These are phyloP conservation scores for Phortica okadai DNA, from an alignment of 2,888 invertebrate species.

Conservation along the genomic window DNA sequence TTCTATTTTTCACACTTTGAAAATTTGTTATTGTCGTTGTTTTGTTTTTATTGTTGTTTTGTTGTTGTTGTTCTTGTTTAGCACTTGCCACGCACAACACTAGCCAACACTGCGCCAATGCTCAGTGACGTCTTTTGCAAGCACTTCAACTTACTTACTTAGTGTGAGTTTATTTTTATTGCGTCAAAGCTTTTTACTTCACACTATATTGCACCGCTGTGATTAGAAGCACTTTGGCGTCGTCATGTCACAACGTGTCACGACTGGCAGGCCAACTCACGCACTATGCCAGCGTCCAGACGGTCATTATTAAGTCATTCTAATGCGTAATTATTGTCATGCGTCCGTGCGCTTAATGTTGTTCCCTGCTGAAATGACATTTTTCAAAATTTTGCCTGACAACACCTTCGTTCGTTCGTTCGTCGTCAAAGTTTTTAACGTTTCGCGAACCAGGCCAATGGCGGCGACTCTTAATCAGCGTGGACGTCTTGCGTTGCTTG, in stretches of 20 bases:
- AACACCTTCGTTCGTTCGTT: no score
- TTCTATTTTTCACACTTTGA: conserved; percentile 65
- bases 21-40: conserved; percentile 64
- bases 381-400: conserved; percentile 63
- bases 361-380: conserved; percentile 50
- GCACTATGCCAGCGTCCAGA: conserved; percentile 40
- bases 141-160: not conserved
- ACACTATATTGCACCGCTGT: conserved; percentile 67
- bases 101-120: not conserved
- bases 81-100: not conserved
- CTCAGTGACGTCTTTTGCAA: not conserved
- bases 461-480: no score
- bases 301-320: conserved; percentile 58
- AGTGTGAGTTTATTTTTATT: conserved; percentile 8
- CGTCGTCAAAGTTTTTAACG: not conserved
- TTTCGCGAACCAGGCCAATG: no score
- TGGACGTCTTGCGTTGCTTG: not conserved
- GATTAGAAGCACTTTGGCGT: conserved; percentile 64
- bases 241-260: not conserved
- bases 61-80: conserved; percentile 44
- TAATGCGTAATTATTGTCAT: conserved; percentile 38
- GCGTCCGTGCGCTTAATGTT: not conserved
- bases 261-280: conserved; percentile 36
- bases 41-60: conserved; percentile 26
- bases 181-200: conserved; percentile 3